Base-by-base conservation (phyloP, 2,113 vertebrate species). In the Rhizomys pruinosus region DNA sequence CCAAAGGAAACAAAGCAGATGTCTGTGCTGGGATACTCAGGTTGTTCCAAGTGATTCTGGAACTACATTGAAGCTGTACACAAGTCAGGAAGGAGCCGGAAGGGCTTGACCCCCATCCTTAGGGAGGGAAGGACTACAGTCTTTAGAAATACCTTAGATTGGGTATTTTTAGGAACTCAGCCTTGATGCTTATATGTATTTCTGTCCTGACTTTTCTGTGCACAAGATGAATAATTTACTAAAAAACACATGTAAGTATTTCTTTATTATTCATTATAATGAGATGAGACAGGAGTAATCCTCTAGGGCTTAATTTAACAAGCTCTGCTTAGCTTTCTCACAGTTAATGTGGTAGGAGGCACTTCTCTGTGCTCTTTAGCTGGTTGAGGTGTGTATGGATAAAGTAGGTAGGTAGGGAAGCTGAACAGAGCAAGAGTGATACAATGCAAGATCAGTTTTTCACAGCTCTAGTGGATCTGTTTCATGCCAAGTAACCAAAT, bases 211-310 rank as follows among this genome's bases (percentile, higher is more conserved):
- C 98, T 98, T 97, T 92, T 91, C 95, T 69, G 96, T 76, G 98
- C 96, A 73, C 84, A 92, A 91, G 90, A 98, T 98, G 98, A 98
- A 98, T 98, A 98, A 98, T 98, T 98, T 98, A 98, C 97, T 91
- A 96, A 97, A 98, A 98, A 97, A 72, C 86, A 94, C 96, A 94
- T 97, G 97, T 97, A 98, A 98, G 97, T 98, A 98, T 98, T 98
- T 98, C 98, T 98, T 98, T 98, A 98, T 98, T 98, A 98, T 98
- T 98, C 98, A 98, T 98, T 97, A 97, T 98, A 98, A 98, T 98
- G 98, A 98, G 98, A 97, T 97, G 96, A 98, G 98, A 98, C 97
- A 97, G 97, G 96, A 97, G 97, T 98, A 98, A 98, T 98, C 97
- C 98, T 98, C 92, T 72, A 96, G 95, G 98, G 98, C 97, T 91